Percentiles rank a stretch among this genome's conserved stretches.
phyloP scores from a whole-genome alignment of 2,113 vertebrate genomes.

The Micronycteris hirsuta region DNA sequence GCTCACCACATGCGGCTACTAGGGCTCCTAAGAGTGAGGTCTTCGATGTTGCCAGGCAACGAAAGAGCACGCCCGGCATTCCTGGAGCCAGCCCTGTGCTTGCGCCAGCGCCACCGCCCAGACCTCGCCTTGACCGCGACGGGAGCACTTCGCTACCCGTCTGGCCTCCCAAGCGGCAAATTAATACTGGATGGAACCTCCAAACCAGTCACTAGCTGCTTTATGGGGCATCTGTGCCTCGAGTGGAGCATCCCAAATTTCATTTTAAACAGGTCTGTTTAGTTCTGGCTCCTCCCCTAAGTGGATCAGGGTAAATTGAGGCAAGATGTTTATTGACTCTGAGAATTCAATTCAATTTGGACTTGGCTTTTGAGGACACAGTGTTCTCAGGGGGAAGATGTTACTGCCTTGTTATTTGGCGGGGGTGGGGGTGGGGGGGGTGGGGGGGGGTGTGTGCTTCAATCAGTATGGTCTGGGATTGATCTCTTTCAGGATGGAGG shows the following conservation, averaged over 20 bases:
- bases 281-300: slow-evolving; percentile 44
- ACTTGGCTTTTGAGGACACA: slow-evolving; percentile 33
- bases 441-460: slow-evolving; percentile 1
- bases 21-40: neutral
- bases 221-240: slow-evolving; percentile 34
- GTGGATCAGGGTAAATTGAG: slow-evolving; percentile 76
- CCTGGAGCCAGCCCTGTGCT: fast-evolving
- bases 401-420: neutral
- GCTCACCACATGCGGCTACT: neutral
- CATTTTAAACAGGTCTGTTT: neutral
- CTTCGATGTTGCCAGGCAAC: slow-evolving; percentile 4
- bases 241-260: slow-evolving; percentile 30
- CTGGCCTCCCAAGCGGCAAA: neutral
- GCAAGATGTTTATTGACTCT: slow-evolving; percentile 66
- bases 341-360: slow-evolving; percentile 61
- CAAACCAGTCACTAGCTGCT: neutral
- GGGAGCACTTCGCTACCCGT: neutral
- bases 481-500: neutral
- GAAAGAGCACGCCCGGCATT: fast-evolving
- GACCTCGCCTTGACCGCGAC: neutral
- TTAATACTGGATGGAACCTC: neutral
- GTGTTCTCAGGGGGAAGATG: neutral
- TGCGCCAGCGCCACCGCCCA: neutral
- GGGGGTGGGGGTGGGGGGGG: too few species aligned
- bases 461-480: neutral